Conservation (phyloP, 2,113 vertebrate species). For the Strix aluco region DNA sequence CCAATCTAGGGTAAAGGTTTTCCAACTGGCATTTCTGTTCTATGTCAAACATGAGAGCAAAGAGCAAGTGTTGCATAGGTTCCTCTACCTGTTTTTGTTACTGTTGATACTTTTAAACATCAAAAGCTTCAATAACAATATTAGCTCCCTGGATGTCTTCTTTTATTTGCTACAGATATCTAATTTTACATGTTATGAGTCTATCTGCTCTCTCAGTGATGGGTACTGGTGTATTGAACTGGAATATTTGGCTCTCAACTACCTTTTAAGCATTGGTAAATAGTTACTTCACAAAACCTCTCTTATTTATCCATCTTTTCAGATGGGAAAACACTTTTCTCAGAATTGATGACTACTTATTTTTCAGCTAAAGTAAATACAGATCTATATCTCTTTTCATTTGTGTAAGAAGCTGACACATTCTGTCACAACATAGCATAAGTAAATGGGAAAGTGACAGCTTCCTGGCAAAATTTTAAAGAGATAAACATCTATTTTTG, state of each 20-base stretch:
- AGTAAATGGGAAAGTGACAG: constrained; percentile 82
- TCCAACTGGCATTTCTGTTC: neutral
- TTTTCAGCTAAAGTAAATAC: constrained; percentile 82
- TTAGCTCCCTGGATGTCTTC: neutral
- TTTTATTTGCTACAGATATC: neutral
- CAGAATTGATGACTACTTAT: constrained; percentile 81
- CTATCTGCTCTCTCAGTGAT: neutral
- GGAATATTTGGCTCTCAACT: constrained; percentile 53
- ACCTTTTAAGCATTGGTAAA: constrained; percentile 64
- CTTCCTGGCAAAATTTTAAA: constrained; percentile 82
- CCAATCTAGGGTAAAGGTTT: neutral
- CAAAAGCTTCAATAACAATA: neutral
- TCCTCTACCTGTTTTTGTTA: neutral
- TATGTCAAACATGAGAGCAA: neutral
- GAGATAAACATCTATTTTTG: constrained; percentile 85
- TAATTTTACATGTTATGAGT: neutral
- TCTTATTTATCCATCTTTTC: constrained; percentile 75
- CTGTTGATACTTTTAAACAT: neutral
- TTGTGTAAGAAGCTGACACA: constrained; percentile 79
- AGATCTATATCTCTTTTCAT: constrained; percentile 82
- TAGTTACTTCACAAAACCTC: constrained; percentile 63
- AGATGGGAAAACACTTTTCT: constrained; percentile 75
- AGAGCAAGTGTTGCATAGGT: neutral
- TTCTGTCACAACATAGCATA: constrained; percentile 83
- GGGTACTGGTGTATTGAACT: constrained; percentile 20